Percentiles rank a stretch among this genome's conserved stretches.
phyloP scores from a whole-genome alignment of 2,113 vertebrate species.

The Rhodinocichla rosea region DNA sequence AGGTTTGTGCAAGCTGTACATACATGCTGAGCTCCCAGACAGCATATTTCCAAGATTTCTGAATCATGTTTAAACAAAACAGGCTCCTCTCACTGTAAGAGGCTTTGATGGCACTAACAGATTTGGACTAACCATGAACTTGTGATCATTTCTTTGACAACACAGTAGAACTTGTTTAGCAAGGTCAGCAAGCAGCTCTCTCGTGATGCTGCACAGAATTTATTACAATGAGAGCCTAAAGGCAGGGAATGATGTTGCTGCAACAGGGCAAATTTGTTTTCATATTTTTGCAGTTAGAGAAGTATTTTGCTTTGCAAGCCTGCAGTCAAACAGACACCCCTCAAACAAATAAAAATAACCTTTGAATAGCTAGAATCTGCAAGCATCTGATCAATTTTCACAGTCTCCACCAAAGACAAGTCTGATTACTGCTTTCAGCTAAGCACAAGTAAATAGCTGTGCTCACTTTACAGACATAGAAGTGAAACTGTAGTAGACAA shows the following conservation, averaged over 20 bases:
- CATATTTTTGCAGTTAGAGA: not conserved
- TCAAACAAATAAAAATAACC: not conserved
- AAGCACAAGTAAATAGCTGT: not conserved
- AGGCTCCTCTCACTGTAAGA: not conserved
- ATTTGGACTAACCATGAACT: conserved; percentile 3
- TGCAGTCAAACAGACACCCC: not conserved
- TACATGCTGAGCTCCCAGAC: not conserved
- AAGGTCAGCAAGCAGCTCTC: conserved; percentile 2
- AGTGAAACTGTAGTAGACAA: not conserved
- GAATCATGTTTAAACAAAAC: conserved; percentile 2
- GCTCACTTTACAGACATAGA: not conserved
- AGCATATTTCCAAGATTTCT: not conserved
- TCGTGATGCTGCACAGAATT: not conserved
- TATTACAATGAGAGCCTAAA: not conserved
- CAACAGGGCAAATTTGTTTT: not conserved
- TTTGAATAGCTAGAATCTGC: not conserved
- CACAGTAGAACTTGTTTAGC: conserved; percentile 8
- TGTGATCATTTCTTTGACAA: not conserved
- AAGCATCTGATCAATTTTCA: not conserved
- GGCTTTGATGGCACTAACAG: not conserved
- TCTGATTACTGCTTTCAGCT: not conserved
- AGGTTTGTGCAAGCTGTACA: not conserved
- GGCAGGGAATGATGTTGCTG: not conserved
- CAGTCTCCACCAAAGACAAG: not conserved
- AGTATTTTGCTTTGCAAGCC: not conserved